Evolutionary conservation across 2,888 invertebrate species (phyloP), one percentile per base, ranked within the genome.

Genomic region (Chymomyza amoena): DNA sequence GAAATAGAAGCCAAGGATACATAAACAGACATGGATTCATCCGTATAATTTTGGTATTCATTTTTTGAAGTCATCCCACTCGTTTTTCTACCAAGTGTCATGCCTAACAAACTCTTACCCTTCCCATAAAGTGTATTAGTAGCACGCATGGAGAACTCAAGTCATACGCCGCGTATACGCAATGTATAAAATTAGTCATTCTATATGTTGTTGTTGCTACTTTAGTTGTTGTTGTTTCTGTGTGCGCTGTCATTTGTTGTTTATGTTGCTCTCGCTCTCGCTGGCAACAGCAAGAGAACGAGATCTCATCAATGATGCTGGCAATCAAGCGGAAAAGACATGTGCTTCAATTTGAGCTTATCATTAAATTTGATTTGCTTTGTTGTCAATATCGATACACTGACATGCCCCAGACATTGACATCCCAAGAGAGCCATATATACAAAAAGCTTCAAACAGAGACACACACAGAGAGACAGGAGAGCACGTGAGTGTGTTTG

Each of bases 301-400:
- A 61, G 61, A 80, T 70, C 73, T 64, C 80, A 83, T 79, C 79
- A 73, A 20, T 25, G 20, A 15, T 16, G 57, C 57, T 57, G 15
- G 57, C 57, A 57, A 60, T 60, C 60, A 60, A 60, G 76, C 77
- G 82, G 75, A 82, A 83, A 73, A 77, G 84, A 82, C 82, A 84
- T 80, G 81, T 73, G 71, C 75, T 68, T 76, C 72, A 67, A 78
- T 74, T 57, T 69, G 81, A 78, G 83, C 80, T 84, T 84, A 84
- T 84, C 84, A 84, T 84, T 84, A 84, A 78, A 84, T 84, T 84
- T 84, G 83, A 84, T 83, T 84, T 84, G 83, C 84, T 57, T 54
- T 78, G 77, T 72, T 77, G 79, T 67, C 75, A 71, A 79, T 73
- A 71, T 66, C 66, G 56, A 69, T 64, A 15, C 59, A 7, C 28